These are phyloP conservation scores for Netelia inedita DNA, from an alignment of 2,888 invertebrate genomes.

Conservation along the genomic window DNA sequence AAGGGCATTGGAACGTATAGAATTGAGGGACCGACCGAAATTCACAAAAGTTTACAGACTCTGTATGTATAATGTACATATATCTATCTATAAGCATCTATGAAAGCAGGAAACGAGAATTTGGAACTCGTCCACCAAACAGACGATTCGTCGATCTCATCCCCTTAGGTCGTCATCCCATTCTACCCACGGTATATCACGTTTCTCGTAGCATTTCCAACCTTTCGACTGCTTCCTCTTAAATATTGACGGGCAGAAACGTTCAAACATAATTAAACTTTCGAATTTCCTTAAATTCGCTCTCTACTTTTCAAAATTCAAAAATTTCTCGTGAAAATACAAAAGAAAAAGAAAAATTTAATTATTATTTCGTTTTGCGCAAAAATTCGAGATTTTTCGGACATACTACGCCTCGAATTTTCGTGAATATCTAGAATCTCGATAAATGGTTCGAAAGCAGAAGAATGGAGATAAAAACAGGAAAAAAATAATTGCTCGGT, in stretches of 20 bases:
- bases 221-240: neutral
- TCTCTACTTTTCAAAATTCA: neutral
- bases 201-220: neutral
- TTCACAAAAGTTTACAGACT: slow-evolving; percentile 29
- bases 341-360: neutral
- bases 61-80: neutral
- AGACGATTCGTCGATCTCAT: slow-evolving; percentile 23
- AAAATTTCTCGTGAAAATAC: neutral
- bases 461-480: neutral
- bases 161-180: slow-evolving; percentile 53
- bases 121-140: slow-evolving; percentile 75
- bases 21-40: slow-evolving; percentile 26
- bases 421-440: neutral
- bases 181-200: neutral
- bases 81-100: neutral
- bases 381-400: neutral
- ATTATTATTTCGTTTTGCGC: neutral
- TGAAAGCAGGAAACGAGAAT: slow-evolving; percentile 69
- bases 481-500: neutral
- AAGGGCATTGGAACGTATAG: slow-evolving; percentile 24
- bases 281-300: too few relatives aligned
- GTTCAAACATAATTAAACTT: neutral
- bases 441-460: neutral
- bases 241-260: neutral
- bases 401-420: neutral